A percentile compares a stretch with the other conserved stretches of the same genome.
Conservation (phyloP, 2,888 invertebrate genomes). For the Trissonchulus sp. region DNA sequence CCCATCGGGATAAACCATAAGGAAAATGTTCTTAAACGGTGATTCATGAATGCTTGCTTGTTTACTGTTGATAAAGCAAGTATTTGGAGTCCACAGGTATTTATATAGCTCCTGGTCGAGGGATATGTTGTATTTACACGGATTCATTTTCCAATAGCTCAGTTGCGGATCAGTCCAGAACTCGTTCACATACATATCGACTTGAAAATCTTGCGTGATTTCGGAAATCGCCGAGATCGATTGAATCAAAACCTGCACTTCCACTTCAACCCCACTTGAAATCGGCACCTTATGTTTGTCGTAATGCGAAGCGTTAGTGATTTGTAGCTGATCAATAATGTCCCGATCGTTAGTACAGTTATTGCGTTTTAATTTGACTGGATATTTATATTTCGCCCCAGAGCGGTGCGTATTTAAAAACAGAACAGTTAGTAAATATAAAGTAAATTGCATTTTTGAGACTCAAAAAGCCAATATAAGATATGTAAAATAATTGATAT, state of each 20-base stretch:
- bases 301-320: background rate
- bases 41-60: conserved; percentile 27
- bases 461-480: too few relatives aligned
- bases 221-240: conserved; percentile 50
- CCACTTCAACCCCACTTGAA: conserved; percentile 43
- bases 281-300: background rate
- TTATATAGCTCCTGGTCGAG: conserved; percentile 34
- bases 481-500: too few relatives aligned
- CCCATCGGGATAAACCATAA: conserved; percentile 30
- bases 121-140: conserved; percentile 50
- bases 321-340: background rate
- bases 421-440: too few relatives aligned
- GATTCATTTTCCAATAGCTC: conserved; percentile 44
- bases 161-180: conserved; percentile 38
- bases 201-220: conserved; percentile 51
- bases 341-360: background rate
- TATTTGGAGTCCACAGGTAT: conserved; percentile 27
- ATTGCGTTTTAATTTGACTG: too few relatives aligned
- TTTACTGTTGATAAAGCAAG: conserved; percentile 31
- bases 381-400: too few relatives aligned
- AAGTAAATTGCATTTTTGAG: too few relatives aligned
- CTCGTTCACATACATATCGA: conserved; percentile 52
- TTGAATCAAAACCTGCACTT: conserved; percentile 51
- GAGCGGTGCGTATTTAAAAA: too few relatives aligned
- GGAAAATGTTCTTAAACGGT: conserved; percentile 31